phyloP scores from a whole-genome alignment of 2,888 invertebrate genomes.

The Caenorhabditis auriculariae region DNA sequence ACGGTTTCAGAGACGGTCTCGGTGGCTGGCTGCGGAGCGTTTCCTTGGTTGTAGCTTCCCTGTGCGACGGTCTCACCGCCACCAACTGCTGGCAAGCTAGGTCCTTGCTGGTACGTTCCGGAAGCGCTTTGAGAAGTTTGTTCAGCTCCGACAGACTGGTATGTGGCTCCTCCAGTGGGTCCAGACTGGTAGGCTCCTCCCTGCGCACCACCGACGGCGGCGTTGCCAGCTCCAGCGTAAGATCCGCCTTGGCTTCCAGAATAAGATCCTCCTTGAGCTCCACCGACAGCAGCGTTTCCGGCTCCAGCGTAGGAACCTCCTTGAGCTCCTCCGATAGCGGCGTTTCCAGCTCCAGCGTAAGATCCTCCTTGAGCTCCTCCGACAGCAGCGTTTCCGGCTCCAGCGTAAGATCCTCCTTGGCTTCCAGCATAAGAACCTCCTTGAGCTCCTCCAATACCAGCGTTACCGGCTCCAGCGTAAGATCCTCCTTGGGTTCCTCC shows the following conservation, averaged over 20 bases:
- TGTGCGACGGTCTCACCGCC: slow-evolving; percentile 10
- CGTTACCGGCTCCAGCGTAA: too few relatives aligned
- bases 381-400: too few relatives aligned
- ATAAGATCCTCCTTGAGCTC: slow-evolving; percentile 1
- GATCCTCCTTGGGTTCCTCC: too few relatives aligned
- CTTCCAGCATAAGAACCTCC: too few relatives aligned
- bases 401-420: too few relatives aligned
- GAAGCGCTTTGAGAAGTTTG: slow-evolving; percentile 9
- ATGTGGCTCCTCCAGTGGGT: slow-evolving; percentile 20
- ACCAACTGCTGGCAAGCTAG: slow-evolving; percentile 9
- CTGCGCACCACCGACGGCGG: slow-evolving; percentile 2
- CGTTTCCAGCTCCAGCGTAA: too few relatives aligned
- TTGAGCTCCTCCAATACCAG: too few relatives aligned
- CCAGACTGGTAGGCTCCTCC: slow-evolving; percentile 10
- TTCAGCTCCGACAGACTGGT: slow-evolving; percentile 10
- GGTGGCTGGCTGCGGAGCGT: slow-evolving; percentile 4
- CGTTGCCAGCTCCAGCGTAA: slow-evolving; percentile 1
- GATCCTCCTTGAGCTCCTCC: too few relatives aligned
- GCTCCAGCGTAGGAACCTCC: too few relatives aligned
- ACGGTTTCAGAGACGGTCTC: slow-evolving; percentile 8
- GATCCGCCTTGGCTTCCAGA: slow-evolving; percentile 4
- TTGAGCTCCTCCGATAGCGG: too few relatives aligned
- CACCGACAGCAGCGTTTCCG: slow-evolving; percentile 5
- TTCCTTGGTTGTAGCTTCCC: slow-evolving; percentile 3
- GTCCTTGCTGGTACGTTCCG: slow-evolving; percentile 15